Evolutionary conservation across 2,888 invertebrate genomes (phyloP).

Genomic region (Cryptophagus acutangulus): DNA sequence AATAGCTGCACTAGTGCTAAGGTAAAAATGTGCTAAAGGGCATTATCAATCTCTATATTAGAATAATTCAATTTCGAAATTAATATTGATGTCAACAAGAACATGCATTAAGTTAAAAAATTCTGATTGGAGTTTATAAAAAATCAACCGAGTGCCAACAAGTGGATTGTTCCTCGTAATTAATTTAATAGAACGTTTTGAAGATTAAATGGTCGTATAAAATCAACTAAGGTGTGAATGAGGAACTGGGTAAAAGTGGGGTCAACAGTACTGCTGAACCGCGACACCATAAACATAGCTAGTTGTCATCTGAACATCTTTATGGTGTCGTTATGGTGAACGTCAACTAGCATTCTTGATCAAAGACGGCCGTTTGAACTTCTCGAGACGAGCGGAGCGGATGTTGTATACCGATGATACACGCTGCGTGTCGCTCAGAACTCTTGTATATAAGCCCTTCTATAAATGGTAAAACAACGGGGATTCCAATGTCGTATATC

Average conservation of each 20-base stretch:
- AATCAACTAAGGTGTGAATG: constrained; percentile 3
- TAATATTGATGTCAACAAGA: too few relatives aligned
- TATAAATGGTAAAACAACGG: constrained; percentile 34
- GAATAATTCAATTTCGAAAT: too few relatives aligned
- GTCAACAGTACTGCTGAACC: constrained; percentile 38
- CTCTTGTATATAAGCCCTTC: constrained; percentile 27
- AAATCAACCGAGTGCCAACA: too few relatives aligned
- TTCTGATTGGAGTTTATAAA: too few relatives aligned
- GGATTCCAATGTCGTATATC: too few relatives aligned
- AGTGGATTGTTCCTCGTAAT: too few relatives aligned
- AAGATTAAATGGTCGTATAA: constrained; percentile 1
- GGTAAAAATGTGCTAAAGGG: too few relatives aligned
- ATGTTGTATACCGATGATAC: constrained; percentile 15
- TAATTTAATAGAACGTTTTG: too few relatives aligned
- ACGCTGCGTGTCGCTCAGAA: constrained; percentile 33
- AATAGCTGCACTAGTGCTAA: too few relatives aligned
- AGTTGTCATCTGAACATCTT: constrained; percentile 43
- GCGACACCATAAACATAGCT: constrained; percentile 41
- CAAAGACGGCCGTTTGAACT: constrained; percentile 35
- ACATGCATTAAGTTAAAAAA: too few relatives aligned
- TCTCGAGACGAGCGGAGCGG: constrained; percentile 20
- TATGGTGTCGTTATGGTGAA: constrained; percentile 42
- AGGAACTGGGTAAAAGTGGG: constrained; percentile 11
- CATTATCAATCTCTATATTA: too few relatives aligned
- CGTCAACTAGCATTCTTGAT: constrained; percentile 39